Base-by-base conservation (phyloP, 2,797 vertebrate genomes). In the Sebastes dallii region DNA sequence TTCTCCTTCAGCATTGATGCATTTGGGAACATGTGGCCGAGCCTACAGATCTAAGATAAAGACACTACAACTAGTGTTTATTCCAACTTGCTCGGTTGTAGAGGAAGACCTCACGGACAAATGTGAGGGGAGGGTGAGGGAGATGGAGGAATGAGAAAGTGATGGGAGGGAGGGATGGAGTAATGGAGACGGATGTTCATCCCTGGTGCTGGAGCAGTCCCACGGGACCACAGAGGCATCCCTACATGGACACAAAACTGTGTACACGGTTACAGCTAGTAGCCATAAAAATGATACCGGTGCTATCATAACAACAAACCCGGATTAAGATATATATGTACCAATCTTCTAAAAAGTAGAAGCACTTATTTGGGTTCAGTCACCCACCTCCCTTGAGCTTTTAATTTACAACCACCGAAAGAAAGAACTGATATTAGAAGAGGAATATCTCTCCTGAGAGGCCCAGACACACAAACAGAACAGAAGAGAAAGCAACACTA, bases 101-200 rank as follows among this genome's bases (percentile, higher is more conserved):
- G 60, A 65, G 34, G 54, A 70, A 9, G 8, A 73, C 12, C 64
- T 81, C 20, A 5, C 0, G 46, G 60, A 64, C 14, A 56, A 66
- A 76, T 36, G 50, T 22, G 58, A 78, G 16, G 27, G 60, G 16
- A 59, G 52, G 77, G 46, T 7, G 59, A 68, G 62, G 20, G 66
- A 25, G 1, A 73, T 27, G n/a, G 68, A 79, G 30, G 80, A 80
- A 55, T 56, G 20, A 62, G 6, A 12, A 24, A 76, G 32, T 39
- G 68, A 71, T 30, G 42, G 54, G 27, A 76, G 39, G 39, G 71
- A 71, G 34, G 42, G 54, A 72, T n/a, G 42, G 55, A 73, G 52
- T 72, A 79, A 91, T 85, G 52, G 52, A 79, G 86, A 85, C 39
- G 22, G 65, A 88, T 82, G 72, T 14, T 72, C 70, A 58, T 71